Base-by-base conservation (phyloP, 2,888 invertebrate species). In the Pediacus dermestoides region DNA sequence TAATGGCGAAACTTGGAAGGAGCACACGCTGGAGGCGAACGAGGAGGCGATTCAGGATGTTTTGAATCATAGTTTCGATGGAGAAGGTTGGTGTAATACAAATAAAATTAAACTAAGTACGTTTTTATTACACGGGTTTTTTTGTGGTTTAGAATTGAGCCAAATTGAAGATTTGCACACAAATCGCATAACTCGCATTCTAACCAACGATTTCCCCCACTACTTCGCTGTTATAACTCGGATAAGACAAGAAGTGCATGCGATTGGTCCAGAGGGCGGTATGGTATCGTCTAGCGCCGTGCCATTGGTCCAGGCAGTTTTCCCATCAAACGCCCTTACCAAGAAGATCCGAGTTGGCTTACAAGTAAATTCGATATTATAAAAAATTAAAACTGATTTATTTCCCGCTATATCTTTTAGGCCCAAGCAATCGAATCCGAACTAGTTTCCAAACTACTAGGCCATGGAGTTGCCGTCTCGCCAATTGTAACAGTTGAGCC, bases 401-500 rank as follows among this genome's bases (percentile, higher is more conserved):
- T 23, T 16, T 37, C 11, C n/a, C 9, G 21, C 22, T 12, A 21
- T 15, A 15, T 16, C n/a, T 33, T 28, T 16, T 30, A 89, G 82
- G 97, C 97, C 28, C 96, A 97, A 73, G 91, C 91, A 39, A 88
- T 96, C 46, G 81, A 87, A 33, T 74, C 85, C n/a, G 87, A 87
- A 54, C 74, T 89, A 42, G 83, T 87, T 32, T 81, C 86, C 8
- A 91, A 94, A 64, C 73, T 92, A 48, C 78, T 96, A 52, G 99
- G 97, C 43, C 93, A 97, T 63, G 88, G 94, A 50, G 96, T 93
- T 16, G 93, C 94, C 9, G 96, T 96, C 14, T 94, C 95, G 39
- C 96, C 99, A 18, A 94, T 99, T 44, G 89, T 99, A 42, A 99
- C 99, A 0, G 94, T 99, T 40, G 99, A 99, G 72, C 99, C 99